Percentiles rank a stretch among this genome's conserved stretches.
phyloP scores from a whole-genome alignment of 2,888 invertebrate genomes.

The Agonopterix heracliana region DNA sequence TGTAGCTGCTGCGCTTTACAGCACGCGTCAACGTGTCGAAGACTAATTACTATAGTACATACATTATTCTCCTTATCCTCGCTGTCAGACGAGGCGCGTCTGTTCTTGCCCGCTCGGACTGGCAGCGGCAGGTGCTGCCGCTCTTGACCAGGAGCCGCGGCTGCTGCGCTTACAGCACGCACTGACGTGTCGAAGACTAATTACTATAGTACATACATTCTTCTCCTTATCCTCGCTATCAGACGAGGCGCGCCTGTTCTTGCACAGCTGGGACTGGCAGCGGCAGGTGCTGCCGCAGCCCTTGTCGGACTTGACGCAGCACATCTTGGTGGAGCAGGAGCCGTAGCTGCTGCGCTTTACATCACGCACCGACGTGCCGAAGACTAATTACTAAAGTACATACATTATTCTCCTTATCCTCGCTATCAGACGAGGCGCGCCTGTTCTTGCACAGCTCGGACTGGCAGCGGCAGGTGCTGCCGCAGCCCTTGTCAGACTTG shows the following conservation, averaged over 20 bases:
- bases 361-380: conserved; percentile 19
- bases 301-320: conserved; percentile 73
- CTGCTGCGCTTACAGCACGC: conserved; percentile 70
- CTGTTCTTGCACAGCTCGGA: conserved; percentile 55
- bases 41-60: not conserved
- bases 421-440: conserved; percentile 34
- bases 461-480: conserved; percentile 71
- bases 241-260: conserved; percentile 36
- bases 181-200: not conserved
- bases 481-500: conserved; percentile 65
- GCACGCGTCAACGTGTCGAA: conserved; percentile 20
- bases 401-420: conserved; percentile 53
- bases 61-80: conserved; percentile 56
- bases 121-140: conserved; percentile 70
- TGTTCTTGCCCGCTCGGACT: conserved; percentile 48
- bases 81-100: conserved; percentile 32
- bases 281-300: conserved; percentile 69
- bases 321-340: conserved; percentile 71
- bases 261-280: conserved; percentile 65
- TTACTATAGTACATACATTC: not conserved
- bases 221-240: conserved; percentile 63
- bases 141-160: conserved; percentile 79
- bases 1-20: conserved; percentile 75
- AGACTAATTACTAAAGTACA: not conserved
- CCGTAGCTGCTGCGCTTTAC: conserved; percentile 77